A percentile compares a stretch with the other conserved stretches of the same genome.
phyloP scores from a whole-genome alignment of 1,140 invertebrate species.

The Caenorhabditis briggsae region DNA sequence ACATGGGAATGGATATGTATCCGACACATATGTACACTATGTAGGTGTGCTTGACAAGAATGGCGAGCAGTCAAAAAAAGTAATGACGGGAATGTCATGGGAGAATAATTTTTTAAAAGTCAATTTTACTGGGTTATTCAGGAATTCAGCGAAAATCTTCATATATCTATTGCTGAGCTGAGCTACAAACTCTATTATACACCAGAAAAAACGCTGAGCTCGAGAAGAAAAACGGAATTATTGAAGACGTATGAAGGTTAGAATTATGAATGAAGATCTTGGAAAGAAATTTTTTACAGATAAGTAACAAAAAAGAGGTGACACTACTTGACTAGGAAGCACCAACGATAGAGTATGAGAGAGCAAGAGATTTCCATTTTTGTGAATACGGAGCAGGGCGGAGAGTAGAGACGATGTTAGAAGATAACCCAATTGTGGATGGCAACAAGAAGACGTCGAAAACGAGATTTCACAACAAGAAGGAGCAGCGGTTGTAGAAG shows the following conservation, averaged over 20 bases:
- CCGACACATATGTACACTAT: slow-evolving; percentile 25
- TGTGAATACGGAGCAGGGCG: slow-evolving; percentile 19
- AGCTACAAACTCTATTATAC: too few species aligned
- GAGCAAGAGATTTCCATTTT: slow-evolving; percentile 57
- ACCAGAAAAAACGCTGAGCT: too few species aligned
- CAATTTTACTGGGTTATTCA: too few species aligned
- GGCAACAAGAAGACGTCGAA: slow-evolving; percentile 43
- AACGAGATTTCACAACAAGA: slow-evolving; percentile 27
- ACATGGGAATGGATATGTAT: slow-evolving; percentile 31
- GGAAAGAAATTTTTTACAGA: slow-evolving; percentile 11
- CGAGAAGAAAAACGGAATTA: too few species aligned
- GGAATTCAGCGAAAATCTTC: too few species aligned
- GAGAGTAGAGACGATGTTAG: slow-evolving; percentile 39
- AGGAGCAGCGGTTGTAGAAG: neutral
- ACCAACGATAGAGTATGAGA: slow-evolving; percentile 55
- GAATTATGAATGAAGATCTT: neutral
- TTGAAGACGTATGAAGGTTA: too few species aligned
- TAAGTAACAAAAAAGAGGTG: slow-evolving; percentile 35
- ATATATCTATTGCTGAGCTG: too few species aligned
- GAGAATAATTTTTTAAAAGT: too few species aligned
- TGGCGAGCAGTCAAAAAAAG: slow-evolving; percentile 7
- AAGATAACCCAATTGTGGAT: slow-evolving; percentile 51
- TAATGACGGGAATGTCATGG: neutral
- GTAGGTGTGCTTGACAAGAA: slow-evolving; percentile 29
- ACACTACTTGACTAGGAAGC: slow-evolving; percentile 41